phyloP scores from a whole-genome alignment of 2,113 vertebrate genomes.

The Hemicordylus capensis region DNA sequence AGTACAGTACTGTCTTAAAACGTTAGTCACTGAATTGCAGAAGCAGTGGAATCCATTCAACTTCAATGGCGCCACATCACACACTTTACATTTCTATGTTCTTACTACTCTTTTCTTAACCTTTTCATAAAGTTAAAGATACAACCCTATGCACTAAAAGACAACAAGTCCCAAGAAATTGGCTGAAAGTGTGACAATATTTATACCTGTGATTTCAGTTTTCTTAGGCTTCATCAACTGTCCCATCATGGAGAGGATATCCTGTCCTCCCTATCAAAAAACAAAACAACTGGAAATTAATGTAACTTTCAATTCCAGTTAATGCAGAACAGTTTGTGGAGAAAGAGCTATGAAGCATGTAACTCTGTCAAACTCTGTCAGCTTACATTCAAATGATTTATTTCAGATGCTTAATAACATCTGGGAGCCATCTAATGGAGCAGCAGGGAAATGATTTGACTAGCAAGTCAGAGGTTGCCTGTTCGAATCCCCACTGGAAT shows the following conservation, averaged over 20 bases:
- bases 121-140: not conserved
- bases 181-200: not conserved
- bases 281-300: slow-evolving; percentile 31
- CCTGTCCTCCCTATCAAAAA: slow-evolving; percentile 90
- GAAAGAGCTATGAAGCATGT: not conserved
- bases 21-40: not conserved
- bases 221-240: slow-evolving; percentile 99
- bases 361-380: not conserved
- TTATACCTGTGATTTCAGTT: slow-evolving; percentile 95
- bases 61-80: not conserved
- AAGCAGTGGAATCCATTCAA: not conserved
- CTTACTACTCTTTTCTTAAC: not conserved
- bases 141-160: not conserved
- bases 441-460: no score
- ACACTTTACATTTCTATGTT: not conserved
- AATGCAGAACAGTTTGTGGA: not conserved
- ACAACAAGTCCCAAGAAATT: not conserved
- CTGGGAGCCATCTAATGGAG: no score
- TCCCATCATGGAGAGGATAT: slow-evolving; percentile 99
- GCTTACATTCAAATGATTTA: not conserved
- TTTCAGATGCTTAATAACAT: not conserved
- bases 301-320: not conserved
- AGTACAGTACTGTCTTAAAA: accelerated
- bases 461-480: no score
- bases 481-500: no score